phyloP scores from a whole-genome alignment of 2,113 vertebrate species.

The Dromas ardeola region DNA sequence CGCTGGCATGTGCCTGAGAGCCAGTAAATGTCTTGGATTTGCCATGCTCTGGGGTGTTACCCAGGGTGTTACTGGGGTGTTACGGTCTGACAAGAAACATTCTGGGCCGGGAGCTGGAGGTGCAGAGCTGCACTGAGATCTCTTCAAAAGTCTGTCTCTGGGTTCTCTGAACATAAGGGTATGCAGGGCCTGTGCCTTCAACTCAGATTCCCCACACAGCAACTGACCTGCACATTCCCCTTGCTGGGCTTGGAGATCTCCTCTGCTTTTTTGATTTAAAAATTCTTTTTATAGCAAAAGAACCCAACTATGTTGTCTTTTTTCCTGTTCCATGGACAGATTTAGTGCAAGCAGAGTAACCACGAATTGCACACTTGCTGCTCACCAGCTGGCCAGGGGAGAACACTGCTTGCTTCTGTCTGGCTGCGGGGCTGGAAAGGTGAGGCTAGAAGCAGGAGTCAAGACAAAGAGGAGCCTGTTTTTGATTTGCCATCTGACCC shows the following conservation, averaged over 20 bases:
- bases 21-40: not conserved
- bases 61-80: too few species aligned
- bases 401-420: constrained; percentile 66
- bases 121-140: not conserved
- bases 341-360: not conserved
- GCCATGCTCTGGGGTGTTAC: not conserved
- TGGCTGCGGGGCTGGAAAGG: constrained; percentile 29
- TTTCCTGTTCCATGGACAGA: not conserved
- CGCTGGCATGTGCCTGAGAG: not conserved
- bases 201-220: not conserved
- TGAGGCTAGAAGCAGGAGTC: constrained; percentile 54
- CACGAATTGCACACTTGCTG: constrained; percentile 20
- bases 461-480: constrained; percentile 68
- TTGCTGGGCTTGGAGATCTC: not conserved
- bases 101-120: not conserved
- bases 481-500: constrained; percentile 66
- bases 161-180: not conserved
- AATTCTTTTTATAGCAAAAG: not conserved
- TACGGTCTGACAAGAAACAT: not conserved
- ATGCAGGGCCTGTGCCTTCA: not conserved
- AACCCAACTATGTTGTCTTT: not conserved
- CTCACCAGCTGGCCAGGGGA: constrained; percentile 47
- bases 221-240: not conserved
- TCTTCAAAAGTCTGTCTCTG: not conserved
- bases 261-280: not conserved